Base-by-base conservation (phyloP, 2,888 invertebrate genomes). In the Callimorpha dominula region DNA sequence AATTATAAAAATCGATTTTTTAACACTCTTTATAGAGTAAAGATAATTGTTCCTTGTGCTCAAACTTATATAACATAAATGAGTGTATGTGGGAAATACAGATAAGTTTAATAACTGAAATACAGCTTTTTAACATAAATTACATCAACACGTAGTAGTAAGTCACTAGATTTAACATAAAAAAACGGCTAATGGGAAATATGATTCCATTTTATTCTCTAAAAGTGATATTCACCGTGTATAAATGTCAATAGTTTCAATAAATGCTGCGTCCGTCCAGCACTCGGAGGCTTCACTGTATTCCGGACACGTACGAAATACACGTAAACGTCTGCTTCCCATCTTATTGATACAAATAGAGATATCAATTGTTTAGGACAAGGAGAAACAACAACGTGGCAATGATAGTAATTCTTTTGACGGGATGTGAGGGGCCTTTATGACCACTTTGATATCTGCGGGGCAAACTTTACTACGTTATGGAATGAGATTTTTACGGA, bases 281-380 rank as follows among this genome's bases (percentile, higher is more conserved):
- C 82, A 84, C 75, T 82, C 84, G 86, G 87, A 81, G 85, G 85
- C 83, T 86, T 73, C 81, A 88, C 89, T 91, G 84, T 86, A 95
- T 94, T 94, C 95, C 70, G 76, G 78, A 86, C 95, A 95, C 95
- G 95, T 95, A 93, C 92, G 78, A 87, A 90, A 90, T 91, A 89
- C 93, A 94, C 93, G 94, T 94, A 93, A 94, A 92, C 91, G 93
- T 95, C 94, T 92, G 92, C 91, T 89, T 90, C 87, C 88, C 87
- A 92, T 92, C 94, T 94, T 95, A 95, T 95, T 95, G 95, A 95
- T 95, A 95, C 95, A 95, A 95, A 95, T 94, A 94, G 94, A 94
- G 92, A 94, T 95, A 95, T 94, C 95, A 94, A 95, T 95, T 95
- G 95, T 94, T 95, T 93, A 88, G 92, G 93, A 94, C 94, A 94